Conservation (phyloP, 2,113 vertebrate species). For the Lampris incognitus region DNA sequence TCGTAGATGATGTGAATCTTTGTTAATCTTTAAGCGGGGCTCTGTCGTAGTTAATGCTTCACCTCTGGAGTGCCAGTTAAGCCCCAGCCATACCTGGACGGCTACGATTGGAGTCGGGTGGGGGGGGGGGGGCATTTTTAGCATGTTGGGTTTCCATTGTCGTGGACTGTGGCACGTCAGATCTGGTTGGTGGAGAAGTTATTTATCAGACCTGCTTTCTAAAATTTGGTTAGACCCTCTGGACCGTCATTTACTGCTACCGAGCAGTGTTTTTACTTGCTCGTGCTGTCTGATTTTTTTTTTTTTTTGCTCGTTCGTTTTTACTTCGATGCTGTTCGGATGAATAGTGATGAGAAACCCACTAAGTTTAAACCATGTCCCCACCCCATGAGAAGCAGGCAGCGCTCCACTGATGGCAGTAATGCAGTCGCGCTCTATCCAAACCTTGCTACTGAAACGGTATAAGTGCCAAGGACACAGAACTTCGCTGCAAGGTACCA, state of each 20-base stretch:
- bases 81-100: background rate
- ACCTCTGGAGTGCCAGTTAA: conserved; percentile 51
- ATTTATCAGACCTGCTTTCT: background rate
- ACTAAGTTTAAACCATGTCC: conserved; percentile 52
- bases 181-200: background rate
- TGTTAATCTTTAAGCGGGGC: conserved; percentile 83
- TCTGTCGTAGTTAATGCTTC: conserved; percentile 80
- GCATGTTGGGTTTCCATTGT: background rate
- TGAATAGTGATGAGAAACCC: conserved; percentile 67
- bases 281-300: conserved; percentile 1
- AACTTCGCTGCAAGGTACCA: background rate
- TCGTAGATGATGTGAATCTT: conserved; percentile 56
- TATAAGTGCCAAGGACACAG: conserved; percentile 2
- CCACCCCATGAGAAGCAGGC: conserved; percentile 54
- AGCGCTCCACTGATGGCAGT: conserved; percentile 21
- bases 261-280: conserved; percentile 14
- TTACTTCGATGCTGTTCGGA: conserved; percentile 45
- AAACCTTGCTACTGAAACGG: conserved; percentile 36
- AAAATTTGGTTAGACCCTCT: conserved; percentile 8
- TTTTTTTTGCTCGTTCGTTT: conserved; percentile 39
- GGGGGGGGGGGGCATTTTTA: background rate
- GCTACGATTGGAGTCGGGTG: background rate
- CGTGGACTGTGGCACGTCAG: background rate
- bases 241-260: background rate
- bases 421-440: conserved; percentile 25